Percentiles rank a stretch among this genome's conserved stretches.
Evolutionary conservation across 2,888 invertebrate genomes (phyloP).

Genomic region (Conomelus anceps): DNA sequence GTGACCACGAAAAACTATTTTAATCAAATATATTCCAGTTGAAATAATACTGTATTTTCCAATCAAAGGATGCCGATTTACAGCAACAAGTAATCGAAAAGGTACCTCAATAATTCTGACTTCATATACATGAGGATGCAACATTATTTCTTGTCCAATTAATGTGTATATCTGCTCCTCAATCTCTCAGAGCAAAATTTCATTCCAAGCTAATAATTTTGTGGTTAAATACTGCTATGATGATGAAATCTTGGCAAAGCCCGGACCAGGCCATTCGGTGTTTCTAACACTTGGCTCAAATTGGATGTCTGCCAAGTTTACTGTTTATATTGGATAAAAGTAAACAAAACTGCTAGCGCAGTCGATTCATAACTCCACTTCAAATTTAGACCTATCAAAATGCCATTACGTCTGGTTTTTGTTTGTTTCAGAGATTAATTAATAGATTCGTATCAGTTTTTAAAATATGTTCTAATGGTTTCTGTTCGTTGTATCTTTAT

Average conservation of each 20-base stretch:
- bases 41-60: too few relatives aligned
- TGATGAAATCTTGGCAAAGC: neutral
- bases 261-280: neutral
- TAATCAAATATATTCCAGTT: too few relatives aligned
- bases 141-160: neutral
- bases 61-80: too few relatives aligned
- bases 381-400: neutral
- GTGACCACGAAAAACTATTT: too few relatives aligned
- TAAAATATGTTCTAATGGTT: neutral
- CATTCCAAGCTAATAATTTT: neutral
- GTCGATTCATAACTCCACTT: neutral
- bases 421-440: neutral
- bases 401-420: neutral
- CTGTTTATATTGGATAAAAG: neutral
- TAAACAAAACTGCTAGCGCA: neutral
- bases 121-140: too few relatives aligned
- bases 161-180: neutral
- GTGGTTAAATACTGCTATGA: neutral
- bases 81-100: too few relatives aligned
- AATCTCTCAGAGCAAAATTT: neutral
- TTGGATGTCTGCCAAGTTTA: neutral
- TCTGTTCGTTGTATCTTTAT: too few relatives aligned
- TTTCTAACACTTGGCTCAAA: neutral
- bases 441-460: neutral
- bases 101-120: too few relatives aligned